A percentile compares a stretch with the other conserved stretches of the same genome.
These are phyloP conservation scores for Craniophora ligustri DNA, from an alignment of 2,888 invertebrate species.

Conservation along the genomic window DNA sequence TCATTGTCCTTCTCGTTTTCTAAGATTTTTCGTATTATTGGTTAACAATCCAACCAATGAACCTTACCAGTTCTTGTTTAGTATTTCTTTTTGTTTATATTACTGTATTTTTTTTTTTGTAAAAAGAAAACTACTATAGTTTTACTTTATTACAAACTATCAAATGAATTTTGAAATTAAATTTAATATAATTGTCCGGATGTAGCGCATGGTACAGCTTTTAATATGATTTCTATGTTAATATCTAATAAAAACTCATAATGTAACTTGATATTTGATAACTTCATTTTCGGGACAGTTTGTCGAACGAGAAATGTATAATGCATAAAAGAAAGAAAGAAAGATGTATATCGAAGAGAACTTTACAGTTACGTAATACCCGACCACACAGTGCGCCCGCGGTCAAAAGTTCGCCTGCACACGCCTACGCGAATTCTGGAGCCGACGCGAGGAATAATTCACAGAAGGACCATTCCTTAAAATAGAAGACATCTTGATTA, in stretches of 20 bases:
- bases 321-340: slow-evolving; percentile 24
- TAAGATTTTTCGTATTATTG: too few species aligned
- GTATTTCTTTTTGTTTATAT: too few species aligned
- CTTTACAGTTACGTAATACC: slow-evolving; percentile 55
- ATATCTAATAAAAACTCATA: background rate
- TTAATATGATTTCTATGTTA: background rate
- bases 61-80: too few species aligned
- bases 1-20: too few species aligned
- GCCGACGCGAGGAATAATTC: background rate
- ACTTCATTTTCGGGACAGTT: slow-evolving; percentile 20
- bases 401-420: slow-evolving; percentile 64
- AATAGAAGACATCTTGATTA: background rate
- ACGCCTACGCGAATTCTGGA: slow-evolving; percentile 52
- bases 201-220: background rate
- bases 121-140: too few species aligned
- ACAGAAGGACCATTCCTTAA: slow-evolving; percentile 6
- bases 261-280: slow-evolving; percentile 27
- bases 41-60: too few species aligned
- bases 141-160: too few species aligned
- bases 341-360: slow-evolving; percentile 42
- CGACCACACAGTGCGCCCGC: slow-evolving; percentile 58
- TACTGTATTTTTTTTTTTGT: too few species aligned
- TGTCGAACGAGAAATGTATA: slow-evolving; percentile 13
- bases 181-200: too few species aligned
- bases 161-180: too few species aligned